Percentiles rank a stretch among this genome's conserved stretches.
Conservation (phyloP, 2,113 vertebrate genomes). For the Malaclemys terrapin region DNA sequence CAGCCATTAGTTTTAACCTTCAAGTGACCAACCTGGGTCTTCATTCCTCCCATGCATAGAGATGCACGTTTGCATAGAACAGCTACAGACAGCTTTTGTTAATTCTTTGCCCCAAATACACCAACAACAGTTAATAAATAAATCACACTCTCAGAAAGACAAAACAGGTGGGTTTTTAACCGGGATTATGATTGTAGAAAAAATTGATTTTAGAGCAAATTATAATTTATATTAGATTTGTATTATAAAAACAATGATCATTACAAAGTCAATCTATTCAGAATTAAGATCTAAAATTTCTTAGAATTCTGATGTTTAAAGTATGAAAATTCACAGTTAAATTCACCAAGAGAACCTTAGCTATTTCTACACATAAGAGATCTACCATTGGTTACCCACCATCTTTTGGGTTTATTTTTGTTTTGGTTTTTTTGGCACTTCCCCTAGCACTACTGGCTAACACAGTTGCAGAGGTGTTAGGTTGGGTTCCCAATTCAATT, state of each 20-base stretch:
- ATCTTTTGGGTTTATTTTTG: not conserved
- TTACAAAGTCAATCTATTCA: accelerated
- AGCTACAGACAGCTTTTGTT: not conserved
- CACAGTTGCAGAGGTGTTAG: slow-evolving; percentile 34
- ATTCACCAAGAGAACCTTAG: not conserved
- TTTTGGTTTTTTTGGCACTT: not conserved
- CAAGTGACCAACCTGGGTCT: not conserved
- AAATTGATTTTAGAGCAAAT: not conserved
- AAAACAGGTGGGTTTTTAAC: not conserved
- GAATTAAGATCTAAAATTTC: not conserved
- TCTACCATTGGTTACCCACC: slow-evolving; percentile 13
- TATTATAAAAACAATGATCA: not conserved
- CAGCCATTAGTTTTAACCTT: not conserved
- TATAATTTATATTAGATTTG: not conserved
- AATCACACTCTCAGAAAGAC: not conserved
- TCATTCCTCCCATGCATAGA: not conserved
- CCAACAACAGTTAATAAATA: not conserved
- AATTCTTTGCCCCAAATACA: not conserved
- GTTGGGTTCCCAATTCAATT: slow-evolving; percentile 10
- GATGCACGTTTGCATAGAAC: not conserved
- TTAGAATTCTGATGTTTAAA: not conserved
- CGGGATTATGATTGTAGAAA: not conserved
- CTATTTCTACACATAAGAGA: not conserved
- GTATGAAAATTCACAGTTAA: not conserved
- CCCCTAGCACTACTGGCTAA: slow-evolving; percentile 29